A percentile compares a stretch with the other conserved stretches of the same genome.
Conservation (phyloP, 35 echinoderm and acorn worm genomes). For the Acanthaster planci region DNA sequence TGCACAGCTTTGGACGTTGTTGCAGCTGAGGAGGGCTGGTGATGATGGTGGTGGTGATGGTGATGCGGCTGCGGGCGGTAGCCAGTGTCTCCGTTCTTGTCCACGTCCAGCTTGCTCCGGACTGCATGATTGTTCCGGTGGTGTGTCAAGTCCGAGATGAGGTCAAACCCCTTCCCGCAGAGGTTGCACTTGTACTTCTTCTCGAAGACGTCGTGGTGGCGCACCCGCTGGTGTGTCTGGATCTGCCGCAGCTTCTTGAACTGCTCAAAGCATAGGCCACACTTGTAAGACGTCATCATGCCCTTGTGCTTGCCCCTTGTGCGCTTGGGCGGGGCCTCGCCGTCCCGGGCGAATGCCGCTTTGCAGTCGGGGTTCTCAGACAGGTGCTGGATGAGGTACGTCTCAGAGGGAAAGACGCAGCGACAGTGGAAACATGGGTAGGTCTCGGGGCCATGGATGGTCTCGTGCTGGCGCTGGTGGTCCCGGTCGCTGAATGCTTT, state of each 20-base stretch:
- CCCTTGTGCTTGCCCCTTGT: slow-evolving; percentile 73
- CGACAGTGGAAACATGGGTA: slow-evolving; percentile 92
- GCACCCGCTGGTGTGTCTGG: slow-evolving; percentile 92
- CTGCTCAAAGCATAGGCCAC: slow-evolving; percentile 86
- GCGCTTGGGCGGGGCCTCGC: slow-evolving; percentile 63
- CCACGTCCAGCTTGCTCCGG: slow-evolving; percentile 79
- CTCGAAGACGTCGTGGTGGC: slow-evolving; percentile 95
- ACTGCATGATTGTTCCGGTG: slow-evolving; percentile 82
- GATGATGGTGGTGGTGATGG: background rate
- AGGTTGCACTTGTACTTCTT: slow-evolving; percentile 99
- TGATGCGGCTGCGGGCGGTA: slow-evolving; percentile 7
- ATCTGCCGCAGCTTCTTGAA: slow-evolving; percentile 97
- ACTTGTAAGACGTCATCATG: slow-evolving; percentile 66
- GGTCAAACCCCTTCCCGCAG: slow-evolving; percentile 94
- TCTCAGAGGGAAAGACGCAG: slow-evolving; percentile 86
- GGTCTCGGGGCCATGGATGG: slow-evolving; percentile 96
- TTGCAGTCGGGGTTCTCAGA: slow-evolving; percentile 92
- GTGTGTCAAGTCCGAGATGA: slow-evolving; percentile 93
- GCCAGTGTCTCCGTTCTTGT: slow-evolving; percentile 59
- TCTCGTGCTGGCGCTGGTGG: slow-evolving; percentile 94
- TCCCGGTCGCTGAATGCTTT: slow-evolving; percentile 96
- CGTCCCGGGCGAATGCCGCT: slow-evolving; percentile 73
- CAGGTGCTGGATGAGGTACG: slow-evolving; percentile 80
- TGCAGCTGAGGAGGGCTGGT: background rate
- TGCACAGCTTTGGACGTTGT: slow-evolving; percentile 45